Percentiles rank a stretch among this genome's conserved stretches.
Conservation (phyloP, 1,140 invertebrate genomes). For the Leguminivora glycinivorella region DNA sequence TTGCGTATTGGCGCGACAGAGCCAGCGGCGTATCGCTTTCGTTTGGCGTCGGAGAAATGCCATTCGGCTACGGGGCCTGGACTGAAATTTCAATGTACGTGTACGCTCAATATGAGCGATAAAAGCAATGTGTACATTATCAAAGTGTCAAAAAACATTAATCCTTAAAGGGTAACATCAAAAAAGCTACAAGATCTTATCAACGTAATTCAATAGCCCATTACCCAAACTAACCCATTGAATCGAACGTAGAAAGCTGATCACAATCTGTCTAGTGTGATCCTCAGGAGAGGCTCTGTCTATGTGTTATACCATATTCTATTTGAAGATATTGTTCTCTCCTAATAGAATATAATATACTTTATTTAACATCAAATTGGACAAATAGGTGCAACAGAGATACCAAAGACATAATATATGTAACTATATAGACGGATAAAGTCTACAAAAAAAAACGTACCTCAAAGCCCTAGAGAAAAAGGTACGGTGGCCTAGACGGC, state of each 20-base stretch:
- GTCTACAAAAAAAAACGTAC: too few species aligned
- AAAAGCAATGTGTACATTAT: not conserved
- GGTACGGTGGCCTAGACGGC: too few species aligned
- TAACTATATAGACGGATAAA: too few species aligned
- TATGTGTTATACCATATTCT: constrained; percentile 16
- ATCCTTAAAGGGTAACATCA: not conserved
- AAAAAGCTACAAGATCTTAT: constrained; percentile 3
- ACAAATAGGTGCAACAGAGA: too few species aligned
- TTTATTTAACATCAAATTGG: too few species aligned
- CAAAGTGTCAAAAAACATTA: not conserved
- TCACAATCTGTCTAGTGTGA: constrained; percentile 24
- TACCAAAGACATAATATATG: too few species aligned
- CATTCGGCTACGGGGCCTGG: too few species aligned
- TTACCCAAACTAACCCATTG: not conserved
- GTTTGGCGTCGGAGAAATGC: too few species aligned
- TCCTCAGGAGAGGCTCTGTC: not conserved
- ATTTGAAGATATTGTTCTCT: constrained; percentile 24
- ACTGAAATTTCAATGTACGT: not conserved
- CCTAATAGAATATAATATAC: constrained; percentile 9
- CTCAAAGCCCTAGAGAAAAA: too few species aligned
- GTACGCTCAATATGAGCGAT: not conserved
- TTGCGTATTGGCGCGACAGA: too few species aligned
- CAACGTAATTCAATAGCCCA: not conserved
- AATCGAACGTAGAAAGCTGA: constrained; percentile 13
- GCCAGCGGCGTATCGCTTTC: too few species aligned